phyloP scores from a whole-genome alignment of 2,797 vertebrate genomes.

The Hemitrygon akajei region DNA sequence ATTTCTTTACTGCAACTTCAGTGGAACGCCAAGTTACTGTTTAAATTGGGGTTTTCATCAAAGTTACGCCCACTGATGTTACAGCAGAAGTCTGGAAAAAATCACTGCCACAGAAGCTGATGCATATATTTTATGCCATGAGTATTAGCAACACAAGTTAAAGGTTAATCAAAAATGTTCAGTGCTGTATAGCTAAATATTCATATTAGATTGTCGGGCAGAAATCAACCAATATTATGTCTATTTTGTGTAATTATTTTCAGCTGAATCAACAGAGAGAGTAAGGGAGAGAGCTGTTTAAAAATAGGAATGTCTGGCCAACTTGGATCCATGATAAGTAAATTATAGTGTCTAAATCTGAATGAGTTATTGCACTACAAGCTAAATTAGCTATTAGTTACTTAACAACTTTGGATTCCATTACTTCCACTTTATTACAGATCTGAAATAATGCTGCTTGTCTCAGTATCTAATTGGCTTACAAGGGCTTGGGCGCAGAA shows the following conservation, averaged over 20 bases:
- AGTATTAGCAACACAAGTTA: not conserved
- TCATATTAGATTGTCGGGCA: not conserved
- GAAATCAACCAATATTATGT: constrained; percentile 5
- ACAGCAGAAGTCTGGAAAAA: not conserved
- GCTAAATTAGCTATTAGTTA: not conserved
- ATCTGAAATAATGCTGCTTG: not conserved
- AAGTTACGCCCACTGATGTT: not conserved
- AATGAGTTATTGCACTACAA: not conserved
- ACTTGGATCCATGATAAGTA: not conserved
- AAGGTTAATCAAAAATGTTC: not conserved
- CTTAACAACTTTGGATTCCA: not conserved
- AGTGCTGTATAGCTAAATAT: not conserved
- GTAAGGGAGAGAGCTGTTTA: not conserved
- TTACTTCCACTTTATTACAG: not conserved
- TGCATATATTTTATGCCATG: not conserved
- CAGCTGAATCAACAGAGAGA: constrained; percentile 5
- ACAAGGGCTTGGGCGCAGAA: not conserved
- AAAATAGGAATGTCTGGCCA: not conserved
- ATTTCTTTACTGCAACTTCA: not conserved
- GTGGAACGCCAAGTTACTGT: not conserved
- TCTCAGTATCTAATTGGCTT: not conserved
- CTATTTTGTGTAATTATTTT: not conserved
- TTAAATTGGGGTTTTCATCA: not conserved
- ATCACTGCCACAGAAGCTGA: not conserved
- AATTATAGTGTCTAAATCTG: not conserved